These are phyloP conservation scores for Elymnias hypermnestra DNA, from an alignment of 1,140 invertebrate genomes.

Conservation along the genomic window DNA sequence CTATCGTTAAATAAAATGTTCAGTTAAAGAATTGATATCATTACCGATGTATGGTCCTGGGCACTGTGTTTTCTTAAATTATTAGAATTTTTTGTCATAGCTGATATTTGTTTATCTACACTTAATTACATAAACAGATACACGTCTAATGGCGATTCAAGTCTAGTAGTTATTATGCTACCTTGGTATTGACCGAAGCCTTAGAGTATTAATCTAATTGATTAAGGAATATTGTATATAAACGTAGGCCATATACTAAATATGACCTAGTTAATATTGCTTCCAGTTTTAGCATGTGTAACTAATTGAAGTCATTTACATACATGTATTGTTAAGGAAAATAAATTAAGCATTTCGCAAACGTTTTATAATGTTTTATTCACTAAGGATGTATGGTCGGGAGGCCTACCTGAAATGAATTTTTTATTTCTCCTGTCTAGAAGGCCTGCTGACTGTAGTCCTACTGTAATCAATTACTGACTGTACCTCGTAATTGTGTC, in stretches of 20 bases:
- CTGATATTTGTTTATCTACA: constrained; percentile 15
- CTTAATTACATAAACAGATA: constrained; percentile 9
- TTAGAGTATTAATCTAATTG: constrained; percentile 66
- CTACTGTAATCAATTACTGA: too few species aligned
- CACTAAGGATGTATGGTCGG: too few species aligned
- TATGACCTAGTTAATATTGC: constrained; percentile 13
- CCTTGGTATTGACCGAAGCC: constrained; percentile 58
- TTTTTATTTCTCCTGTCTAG: too few species aligned
- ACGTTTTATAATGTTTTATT: too few species aligned
- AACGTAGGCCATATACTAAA: constrained; percentile 18
- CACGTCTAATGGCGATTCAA: constrained; percentile 32
- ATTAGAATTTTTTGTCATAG: constrained; percentile 17
- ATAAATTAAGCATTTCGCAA: too few species aligned
- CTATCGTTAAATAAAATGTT: neutral
- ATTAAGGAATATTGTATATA: constrained; percentile 39
- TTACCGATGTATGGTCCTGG: constrained; percentile 41
- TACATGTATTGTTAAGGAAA: too few species aligned
- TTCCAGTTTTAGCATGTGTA: neutral
- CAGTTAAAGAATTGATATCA: constrained; percentile 5
- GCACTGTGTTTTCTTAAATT: constrained; percentile 14
- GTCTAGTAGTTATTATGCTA: constrained; percentile 42
- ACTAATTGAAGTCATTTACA: too few species aligned
- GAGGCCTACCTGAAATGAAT: too few species aligned
- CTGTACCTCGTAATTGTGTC: too few species aligned
- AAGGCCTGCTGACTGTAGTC: too few species aligned